These are phyloP conservation scores for Cybosia mesomella DNA, from an alignment of 2,888 invertebrate species.

Conservation along the genomic window DNA sequence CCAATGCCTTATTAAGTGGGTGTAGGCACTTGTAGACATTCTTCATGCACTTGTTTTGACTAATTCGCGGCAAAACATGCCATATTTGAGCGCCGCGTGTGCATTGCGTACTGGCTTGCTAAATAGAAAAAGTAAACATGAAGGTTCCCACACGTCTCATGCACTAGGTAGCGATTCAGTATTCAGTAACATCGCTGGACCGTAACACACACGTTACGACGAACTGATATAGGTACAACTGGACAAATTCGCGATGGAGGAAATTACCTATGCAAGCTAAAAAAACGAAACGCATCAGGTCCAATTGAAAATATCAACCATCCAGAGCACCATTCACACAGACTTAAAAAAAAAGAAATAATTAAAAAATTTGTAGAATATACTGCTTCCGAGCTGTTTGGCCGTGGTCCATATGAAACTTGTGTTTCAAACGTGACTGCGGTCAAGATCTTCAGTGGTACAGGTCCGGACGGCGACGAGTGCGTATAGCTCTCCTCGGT, in stretches of 20 bases:
- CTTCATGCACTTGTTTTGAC: slow-evolving; percentile 25
- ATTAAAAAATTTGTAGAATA: no score
- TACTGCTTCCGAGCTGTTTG: no score
- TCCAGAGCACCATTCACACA: not conserved
- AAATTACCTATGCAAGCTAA: not conserved
- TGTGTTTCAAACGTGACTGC: no score
- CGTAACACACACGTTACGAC: not conserved
- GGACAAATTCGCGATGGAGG: not conserved
- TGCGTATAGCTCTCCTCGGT: no score
- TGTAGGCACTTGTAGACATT: slow-evolving; percentile 29
- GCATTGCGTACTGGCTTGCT: slow-evolving; percentile 1
- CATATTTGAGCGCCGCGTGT: slow-evolving; percentile 14
- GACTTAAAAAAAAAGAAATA: not conserved
- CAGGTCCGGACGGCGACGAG: no score
- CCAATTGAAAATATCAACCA: no score
- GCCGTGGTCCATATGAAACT: no score
- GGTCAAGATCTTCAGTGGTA: no score
- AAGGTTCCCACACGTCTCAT: not conserved
- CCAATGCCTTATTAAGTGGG: slow-evolving; percentile 21
- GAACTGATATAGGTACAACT: not conserved
- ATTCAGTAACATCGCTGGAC: slow-evolving; percentile 1
- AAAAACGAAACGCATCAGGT: no score
- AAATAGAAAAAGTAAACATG: not conserved
- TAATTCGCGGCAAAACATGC: slow-evolving; percentile 23
- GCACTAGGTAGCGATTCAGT: not conserved